Base-by-base conservation (phyloP, 2,888 invertebrate species). In the Phyllotreta striolata region DNA sequence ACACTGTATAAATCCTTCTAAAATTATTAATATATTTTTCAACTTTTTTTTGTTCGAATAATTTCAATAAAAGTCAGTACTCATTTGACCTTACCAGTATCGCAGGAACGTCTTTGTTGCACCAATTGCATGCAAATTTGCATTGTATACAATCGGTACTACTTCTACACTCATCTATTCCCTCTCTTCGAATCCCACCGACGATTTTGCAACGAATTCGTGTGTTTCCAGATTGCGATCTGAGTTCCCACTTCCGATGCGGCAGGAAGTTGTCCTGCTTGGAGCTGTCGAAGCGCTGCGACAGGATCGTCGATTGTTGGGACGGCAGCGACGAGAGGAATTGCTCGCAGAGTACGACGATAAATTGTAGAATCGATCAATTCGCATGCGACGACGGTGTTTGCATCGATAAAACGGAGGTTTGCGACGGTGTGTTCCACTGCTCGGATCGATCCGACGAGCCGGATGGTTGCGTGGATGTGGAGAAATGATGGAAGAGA, bases 301-400 rank as follows among this genome's bases (percentile, higher is more conserved):
- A 92, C 76, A 88, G 90, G 40, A 82, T 85, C 65, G 86, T 91
- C 64, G 91, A 92, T 78, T 92, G 91, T 77, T 91, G 91, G 91
- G 91, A 92, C 78, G 89, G 88, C 61, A 85, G 85, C 41, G 91
- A 92, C 76, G 92, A 92, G 84, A 81, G 86, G 38, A 87, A 89
- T 78, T 91, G 91, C 44, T 49, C 43, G 34, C 55, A 58, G 14
- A 8, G 6, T 24, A 24, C 24, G 34, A 39, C 52, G 54, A 34
- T 6, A 51, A 47, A 9, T 35, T 44, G 59, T 14, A 46, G 3
- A 13, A 6, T 12, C 10, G 59, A 68, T 6, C 66, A 76, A 62
- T 60, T 76, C 14, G 71, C 74, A 2, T 91, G 91, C 78, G 85
- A 84, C 49, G 85, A 87, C 74, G 87, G 85, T 38, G 80, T 83